phyloP scores from a whole-genome alignment of 2,888 invertebrate species.

The Chaetogeoica ovagalla region DNA sequence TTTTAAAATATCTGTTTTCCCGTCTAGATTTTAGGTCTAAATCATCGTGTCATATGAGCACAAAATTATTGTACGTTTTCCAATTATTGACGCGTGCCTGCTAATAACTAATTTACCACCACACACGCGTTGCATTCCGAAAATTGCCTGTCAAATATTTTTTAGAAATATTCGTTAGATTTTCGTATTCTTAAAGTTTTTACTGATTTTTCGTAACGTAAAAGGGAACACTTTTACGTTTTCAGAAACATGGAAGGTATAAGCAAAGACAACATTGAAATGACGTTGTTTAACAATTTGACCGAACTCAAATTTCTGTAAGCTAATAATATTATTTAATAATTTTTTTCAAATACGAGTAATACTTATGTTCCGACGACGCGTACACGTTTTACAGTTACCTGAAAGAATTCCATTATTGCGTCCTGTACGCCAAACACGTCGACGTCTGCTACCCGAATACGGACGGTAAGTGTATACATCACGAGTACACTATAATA shows the following conservation, averaged over 20 bases:
- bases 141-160: too few relatives aligned
- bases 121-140: too few relatives aligned
- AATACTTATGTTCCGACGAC: not conserved
- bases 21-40: too few relatives aligned
- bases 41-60: too few relatives aligned
- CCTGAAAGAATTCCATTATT: conserved; percentile 68
- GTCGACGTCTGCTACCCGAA: conserved; percentile 66
- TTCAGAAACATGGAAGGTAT: conserved; percentile 61
- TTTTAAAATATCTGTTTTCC: too few relatives aligned
- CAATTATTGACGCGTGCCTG: too few relatives aligned
- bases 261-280: conserved; percentile 62
- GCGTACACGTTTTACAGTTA: conserved; percentile 59
- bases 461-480: conserved; percentile 63
- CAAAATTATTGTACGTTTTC: too few relatives aligned
- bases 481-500: too few relatives aligned
- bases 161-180: too few relatives aligned
- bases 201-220: too few relatives aligned
- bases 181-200: too few relatives aligned
- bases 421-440: conserved; percentile 64
- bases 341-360: conserved; percentile 8
- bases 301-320: conserved; percentile 63
- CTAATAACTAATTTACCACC: too few relatives aligned
- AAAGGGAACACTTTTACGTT: not conserved
- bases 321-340: not conserved
- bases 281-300: conserved; percentile 62